Evolutionary conservation across 2,113 vertebrate genomes (phyloP), one percentile per base, ranked within the genome.

Genomic region (Neogobius melanostomus): DNA sequence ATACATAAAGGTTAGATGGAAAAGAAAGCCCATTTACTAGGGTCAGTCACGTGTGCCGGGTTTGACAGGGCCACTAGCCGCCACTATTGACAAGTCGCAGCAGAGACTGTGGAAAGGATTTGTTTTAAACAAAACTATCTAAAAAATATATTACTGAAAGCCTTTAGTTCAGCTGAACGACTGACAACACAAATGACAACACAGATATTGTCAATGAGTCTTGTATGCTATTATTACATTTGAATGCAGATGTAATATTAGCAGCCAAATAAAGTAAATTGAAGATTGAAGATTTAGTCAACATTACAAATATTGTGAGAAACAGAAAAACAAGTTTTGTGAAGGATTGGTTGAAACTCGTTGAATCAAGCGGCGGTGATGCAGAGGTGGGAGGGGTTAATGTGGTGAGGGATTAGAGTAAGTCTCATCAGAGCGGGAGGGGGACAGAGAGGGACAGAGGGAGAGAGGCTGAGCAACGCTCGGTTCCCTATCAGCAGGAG

Each of bases 401-500:
- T 53, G 59, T 77, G 45, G 52, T 52, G 48, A 43, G 17, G 83
- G 77, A 79, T 77, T 81, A 77, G 51, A 80, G 64, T 76, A 59
- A 75, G 63, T 73, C 62, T 82, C 71, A 74, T 80, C 71, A 76
- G 71, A 60, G 61, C 69, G 42, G 48, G 49, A 59, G 71, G 66
- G 56, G 56, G 56, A 59, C 21, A 12, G 46, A 4, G 46, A 76
- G 71, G 59, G 61, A 70, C 21, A 45, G 49, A 59, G 71, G 66
- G 56, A 12, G 56, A 42, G 56, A 59, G 56, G 68, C 66, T 51
- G 68, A 77, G 72, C 68, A 71, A 49, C 48, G 71, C 64, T 68
- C 59, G 76, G 74, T 74, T 69, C 72, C 69, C 68, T 74, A 72
- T 74, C 84, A 80, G 86, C 68, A 49, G 77, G 82, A 77, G 83